Conservation (phyloP, 1,140 invertebrate genomes). For the Scaptomyza graminum region DNA sequence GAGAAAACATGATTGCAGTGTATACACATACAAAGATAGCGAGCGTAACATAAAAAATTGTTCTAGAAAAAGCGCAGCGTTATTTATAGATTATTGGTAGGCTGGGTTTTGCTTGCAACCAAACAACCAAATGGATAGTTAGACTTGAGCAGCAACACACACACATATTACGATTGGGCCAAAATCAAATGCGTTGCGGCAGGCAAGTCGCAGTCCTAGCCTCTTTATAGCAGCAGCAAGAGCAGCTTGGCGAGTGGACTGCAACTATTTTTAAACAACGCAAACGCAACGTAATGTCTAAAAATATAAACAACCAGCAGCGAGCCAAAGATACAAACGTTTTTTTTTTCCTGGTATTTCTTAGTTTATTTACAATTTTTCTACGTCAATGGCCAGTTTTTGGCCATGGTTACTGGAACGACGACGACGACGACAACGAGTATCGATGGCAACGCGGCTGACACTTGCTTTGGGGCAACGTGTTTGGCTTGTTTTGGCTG, state of each 20-base stretch:
- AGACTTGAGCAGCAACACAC: background rate
- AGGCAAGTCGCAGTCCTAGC: constrained; percentile 22
- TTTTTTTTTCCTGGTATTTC: constrained; percentile 6
- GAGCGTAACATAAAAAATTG: constrained; percentile 38
- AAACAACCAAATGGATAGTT: constrained; percentile 11
- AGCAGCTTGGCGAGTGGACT: constrained; percentile 9
- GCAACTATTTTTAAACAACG: constrained; percentile 71
- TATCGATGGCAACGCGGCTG: constrained; percentile 34
- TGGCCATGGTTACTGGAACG: constrained; percentile 69
- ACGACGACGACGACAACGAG: constrained; percentile 6
- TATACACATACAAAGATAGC: background rate
- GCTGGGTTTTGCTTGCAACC: background rate
- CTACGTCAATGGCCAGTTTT: constrained; percentile 55
- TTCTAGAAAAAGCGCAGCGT: constrained; percentile 24
- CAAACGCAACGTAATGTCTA: constrained; percentile 65
- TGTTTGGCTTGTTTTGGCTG: constrained; percentile 68
- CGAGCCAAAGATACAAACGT: constrained; percentile 41
- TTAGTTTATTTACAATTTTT: constrained; percentile 48
- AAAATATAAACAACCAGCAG: constrained; percentile 55
- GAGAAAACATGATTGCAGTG: constrained; percentile 9
- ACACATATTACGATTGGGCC: constrained; percentile 26
- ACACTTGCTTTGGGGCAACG: constrained; percentile 58
- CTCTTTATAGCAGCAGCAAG: constrained; percentile 8
- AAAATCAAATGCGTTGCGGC: constrained; percentile 49
- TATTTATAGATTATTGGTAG: constrained; percentile 30